Evolutionary conservation across 2,113 vertebrate genomes (phyloP).

Genomic region (Petrocephalus zakoni): DNA sequence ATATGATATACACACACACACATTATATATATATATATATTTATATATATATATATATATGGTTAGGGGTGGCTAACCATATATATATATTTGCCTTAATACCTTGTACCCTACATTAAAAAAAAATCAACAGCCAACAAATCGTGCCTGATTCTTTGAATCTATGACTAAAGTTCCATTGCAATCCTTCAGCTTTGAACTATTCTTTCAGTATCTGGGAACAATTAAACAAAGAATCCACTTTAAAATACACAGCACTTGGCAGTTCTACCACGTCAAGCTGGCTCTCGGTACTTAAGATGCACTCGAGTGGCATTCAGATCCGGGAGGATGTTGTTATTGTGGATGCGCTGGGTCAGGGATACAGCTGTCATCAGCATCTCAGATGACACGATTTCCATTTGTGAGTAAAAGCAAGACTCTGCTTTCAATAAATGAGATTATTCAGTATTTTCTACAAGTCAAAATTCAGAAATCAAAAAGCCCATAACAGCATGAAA

Average conservation of each 20-base stretch:
- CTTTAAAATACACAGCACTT: not conserved
- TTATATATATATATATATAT: too few relatives aligned
- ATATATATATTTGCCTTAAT: constrained; percentile 23
- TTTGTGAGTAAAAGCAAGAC: not conserved
- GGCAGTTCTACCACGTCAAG: not conserved
- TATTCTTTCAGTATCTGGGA: not conserved
- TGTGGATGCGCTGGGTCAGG: not conserved
- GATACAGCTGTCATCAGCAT: not conserved
- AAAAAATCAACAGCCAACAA: not conserved
- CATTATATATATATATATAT: too few relatives aligned
- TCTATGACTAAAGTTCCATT: not conserved
- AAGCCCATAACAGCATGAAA: not conserved
- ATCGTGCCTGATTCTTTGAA: not conserved
- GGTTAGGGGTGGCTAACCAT: too few relatives aligned
- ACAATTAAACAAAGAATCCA: not conserved
- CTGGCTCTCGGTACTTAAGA: not conserved
- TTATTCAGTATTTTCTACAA: not conserved
- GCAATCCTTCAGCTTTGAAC: not conserved
- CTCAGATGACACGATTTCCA: not conserved
- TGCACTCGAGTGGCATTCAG: not conserved
- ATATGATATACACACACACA: too few relatives aligned
- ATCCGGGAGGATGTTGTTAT: not conserved
- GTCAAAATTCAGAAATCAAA: not conserved
- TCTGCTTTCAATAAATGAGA: not conserved
- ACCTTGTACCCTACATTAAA: constrained; percentile 14